Evolutionary conservation across 1,140 invertebrate species (phyloP).

Genomic region (Pseudomyrmex sp.): DNA sequence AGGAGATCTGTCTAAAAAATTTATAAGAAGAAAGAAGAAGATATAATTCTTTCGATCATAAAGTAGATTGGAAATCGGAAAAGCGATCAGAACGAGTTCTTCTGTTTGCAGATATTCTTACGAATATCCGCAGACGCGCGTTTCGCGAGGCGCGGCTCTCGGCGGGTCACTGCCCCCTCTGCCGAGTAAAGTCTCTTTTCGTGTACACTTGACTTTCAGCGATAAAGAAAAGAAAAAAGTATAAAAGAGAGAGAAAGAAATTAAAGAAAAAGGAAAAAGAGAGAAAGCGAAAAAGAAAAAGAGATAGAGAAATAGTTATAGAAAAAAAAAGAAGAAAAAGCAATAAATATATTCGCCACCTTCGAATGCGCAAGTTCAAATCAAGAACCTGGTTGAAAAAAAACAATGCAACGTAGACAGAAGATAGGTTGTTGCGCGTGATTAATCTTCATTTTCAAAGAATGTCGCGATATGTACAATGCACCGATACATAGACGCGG

Average conservation of each 20-base stretch:
- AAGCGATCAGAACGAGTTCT: constrained; percentile 16
- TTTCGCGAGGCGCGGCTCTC: constrained; percentile 81
- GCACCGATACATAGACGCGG: constrained; percentile 75
- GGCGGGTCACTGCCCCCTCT: constrained; percentile 83
- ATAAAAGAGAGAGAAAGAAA: constrained; percentile 19
- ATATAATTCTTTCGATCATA: not conserved
- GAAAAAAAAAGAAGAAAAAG: constrained; percentile 15
- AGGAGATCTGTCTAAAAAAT: constrained; percentile 2
- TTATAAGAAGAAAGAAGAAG: not conserved
- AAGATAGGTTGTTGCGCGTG: constrained; percentile 73
- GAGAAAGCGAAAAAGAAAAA: constrained; percentile 7
- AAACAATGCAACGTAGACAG: constrained; percentile 47
- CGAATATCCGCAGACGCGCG: constrained; percentile 83
- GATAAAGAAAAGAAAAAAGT: constrained; percentile 34
- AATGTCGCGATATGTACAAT: constrained; percentile 46
- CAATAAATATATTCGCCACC: constrained; percentile 48
- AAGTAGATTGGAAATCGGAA: not conserved
- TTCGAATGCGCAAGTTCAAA: constrained; percentile 52
- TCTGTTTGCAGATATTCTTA: constrained; percentile 69
- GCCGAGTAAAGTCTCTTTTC: constrained; percentile 70
- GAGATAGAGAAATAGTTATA: constrained; percentile 14
- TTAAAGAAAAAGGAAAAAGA: not conserved
- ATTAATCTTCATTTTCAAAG: constrained; percentile 49
- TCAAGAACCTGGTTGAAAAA: constrained; percentile 34
- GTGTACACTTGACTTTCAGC: constrained; percentile 73